Base-by-base conservation (phyloP, 2,113 vertebrate genomes). In the Cathartes aura region DNA sequence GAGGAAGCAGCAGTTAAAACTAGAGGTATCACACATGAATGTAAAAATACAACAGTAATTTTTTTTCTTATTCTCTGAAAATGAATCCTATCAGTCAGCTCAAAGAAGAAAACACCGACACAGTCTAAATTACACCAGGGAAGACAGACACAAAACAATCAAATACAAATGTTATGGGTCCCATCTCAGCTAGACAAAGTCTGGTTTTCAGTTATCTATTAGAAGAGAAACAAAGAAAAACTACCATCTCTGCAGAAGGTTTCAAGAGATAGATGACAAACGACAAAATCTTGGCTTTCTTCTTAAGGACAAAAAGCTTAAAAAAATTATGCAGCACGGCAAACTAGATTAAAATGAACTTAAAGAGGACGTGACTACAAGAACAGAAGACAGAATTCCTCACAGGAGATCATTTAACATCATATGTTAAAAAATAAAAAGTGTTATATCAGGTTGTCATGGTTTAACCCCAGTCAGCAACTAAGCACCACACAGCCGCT, bases 401-500 rank as follows among this genome's bases (percentile, higher is more conserved):
- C 27, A 78, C 5, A 80, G 23, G 45, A 71, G 13, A 80, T 55
- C 6, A 76, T 34, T 60, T 73, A 73, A 42, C 45, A 58, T 45
- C 4, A 1, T 19, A 24, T 4, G 5, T 22, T 45, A 52, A 84
- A 72, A 86, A 52, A 32, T 11, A 42, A 56, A 8, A 6, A 10
- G 29, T 16, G 4, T 71, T 71, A 79, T 9, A 60, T 11, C 24
- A 84, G 5, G 5, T 30, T 87, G 48, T 7, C 7, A 3, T 1
- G 2, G 12, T 52, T 73, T 60, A 50, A 47, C 13, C 29, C 17
- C 55, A 70, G 43, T 5, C 4, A 1, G 29, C 38, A 81, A 12
- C 5, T 26, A 10, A 63, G 11, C 9, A 6, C 38, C 47, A 48
- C 4, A 14, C 6, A 76, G 24, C 16, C 2, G 0, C 59, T 62